These are phyloP conservation scores for Phytoseiulus persimilis DNA, from an alignment of 2,888 invertebrate genomes.

Conservation along the genomic window DNA sequence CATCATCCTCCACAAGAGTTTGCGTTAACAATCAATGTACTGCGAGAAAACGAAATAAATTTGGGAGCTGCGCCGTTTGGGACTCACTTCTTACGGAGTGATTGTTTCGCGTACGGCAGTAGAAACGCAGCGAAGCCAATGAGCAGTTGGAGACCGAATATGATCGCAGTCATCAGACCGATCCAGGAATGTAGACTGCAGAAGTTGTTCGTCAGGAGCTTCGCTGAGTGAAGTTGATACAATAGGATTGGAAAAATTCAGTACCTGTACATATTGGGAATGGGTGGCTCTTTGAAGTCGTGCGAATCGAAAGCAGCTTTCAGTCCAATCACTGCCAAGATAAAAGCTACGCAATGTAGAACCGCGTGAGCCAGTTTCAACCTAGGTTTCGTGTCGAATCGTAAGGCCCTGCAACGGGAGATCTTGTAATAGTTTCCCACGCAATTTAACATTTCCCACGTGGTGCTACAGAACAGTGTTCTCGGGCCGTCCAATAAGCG, in stretches of 20 bases:
- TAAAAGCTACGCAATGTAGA: constrained; percentile 61
- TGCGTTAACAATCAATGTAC: too few species aligned
- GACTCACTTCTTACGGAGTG: constrained; percentile 6
- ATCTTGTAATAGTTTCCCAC: too few species aligned
- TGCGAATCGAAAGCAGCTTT: constrained; percentile 75
- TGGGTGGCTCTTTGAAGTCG: constrained; percentile 57
- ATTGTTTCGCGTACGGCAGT: constrained; percentile 59
- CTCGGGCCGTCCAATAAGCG: too few species aligned
- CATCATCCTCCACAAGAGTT: too few species aligned
- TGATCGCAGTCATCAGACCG: constrained; percentile 62
- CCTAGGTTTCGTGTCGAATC: constrained; percentile 62
- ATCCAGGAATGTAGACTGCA: constrained; percentile 67
- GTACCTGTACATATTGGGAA: constrained; percentile 61
- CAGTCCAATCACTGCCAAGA: constrained; percentile 63
- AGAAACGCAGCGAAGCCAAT: constrained; percentile 66
- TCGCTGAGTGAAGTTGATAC: neutral
- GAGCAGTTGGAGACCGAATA: constrained; percentile 64
- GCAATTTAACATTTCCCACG: too few species aligned
- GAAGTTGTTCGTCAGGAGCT: neutral
- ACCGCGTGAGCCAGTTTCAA: constrained; percentile 67
- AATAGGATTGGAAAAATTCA: neutral
- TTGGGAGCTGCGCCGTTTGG: too few species aligned
- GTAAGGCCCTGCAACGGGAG: constrained; percentile 56
- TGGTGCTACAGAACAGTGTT: too few species aligned
- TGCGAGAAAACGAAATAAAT: too few species aligned